Percentiles rank a stretch among this genome's conserved stretches.
These are phyloP conservation scores for Lophochroa leadbeateri DNA, from an alignment of 2,113 vertebrate species.

Conservation along the genomic window DNA sequence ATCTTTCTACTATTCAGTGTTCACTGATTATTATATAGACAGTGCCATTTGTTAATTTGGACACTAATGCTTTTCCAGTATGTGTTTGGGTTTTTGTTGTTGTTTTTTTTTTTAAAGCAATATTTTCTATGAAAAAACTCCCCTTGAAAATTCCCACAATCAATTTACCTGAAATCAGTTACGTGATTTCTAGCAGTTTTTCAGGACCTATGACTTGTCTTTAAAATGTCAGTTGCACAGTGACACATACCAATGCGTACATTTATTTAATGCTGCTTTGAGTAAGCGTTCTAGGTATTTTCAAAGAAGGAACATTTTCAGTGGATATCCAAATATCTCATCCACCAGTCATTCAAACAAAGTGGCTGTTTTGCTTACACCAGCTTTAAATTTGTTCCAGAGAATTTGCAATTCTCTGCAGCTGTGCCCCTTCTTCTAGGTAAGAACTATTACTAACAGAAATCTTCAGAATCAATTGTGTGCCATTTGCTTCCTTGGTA, in stretches of 20 bases:
- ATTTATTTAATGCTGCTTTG: neutral
- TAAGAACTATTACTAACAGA: neutral
- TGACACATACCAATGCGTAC: accelerated
- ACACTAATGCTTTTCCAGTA: neutral
- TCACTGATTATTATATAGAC: neutral
- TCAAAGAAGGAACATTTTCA: neutral
- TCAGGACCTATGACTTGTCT: neutral
- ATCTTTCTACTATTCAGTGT: neutral
- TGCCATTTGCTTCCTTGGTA: neutral
- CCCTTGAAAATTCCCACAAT: neutral
- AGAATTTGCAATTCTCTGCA: neutral
- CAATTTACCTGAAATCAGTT: neutral
- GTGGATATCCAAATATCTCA: neutral
- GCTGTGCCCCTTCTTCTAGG: neutral
- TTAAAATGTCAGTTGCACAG: neutral
- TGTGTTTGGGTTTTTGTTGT: neutral
- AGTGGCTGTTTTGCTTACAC: neutral
- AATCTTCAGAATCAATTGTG: neutral
- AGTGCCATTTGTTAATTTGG: neutral
- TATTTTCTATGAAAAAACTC: neutral
- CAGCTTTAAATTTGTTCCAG: neutral
- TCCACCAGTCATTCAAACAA: neutral
- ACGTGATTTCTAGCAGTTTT: neutral
- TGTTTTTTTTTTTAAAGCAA: neutral
- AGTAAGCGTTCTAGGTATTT: neutral